These are phyloP conservation scores for Mellivora capensis DNA, from an alignment of 2,113 vertebrate genomes.

Conservation along the genomic window DNA sequence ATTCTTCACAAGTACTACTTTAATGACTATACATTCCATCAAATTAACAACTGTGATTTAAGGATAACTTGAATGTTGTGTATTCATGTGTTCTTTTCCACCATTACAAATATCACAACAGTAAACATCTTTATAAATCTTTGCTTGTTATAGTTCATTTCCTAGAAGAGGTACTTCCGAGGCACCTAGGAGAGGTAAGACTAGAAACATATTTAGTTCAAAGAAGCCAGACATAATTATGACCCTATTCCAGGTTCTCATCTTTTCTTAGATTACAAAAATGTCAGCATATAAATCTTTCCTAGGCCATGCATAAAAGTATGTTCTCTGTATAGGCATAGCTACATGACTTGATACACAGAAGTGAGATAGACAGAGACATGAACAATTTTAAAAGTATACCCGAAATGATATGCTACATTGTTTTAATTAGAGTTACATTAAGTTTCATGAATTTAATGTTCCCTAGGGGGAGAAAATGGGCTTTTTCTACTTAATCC, in stretches of 20 bases:
- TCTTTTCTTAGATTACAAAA: constrained; percentile 50
- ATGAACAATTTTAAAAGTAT: neutral
- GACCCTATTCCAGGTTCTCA: neutral
- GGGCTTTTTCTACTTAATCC: constrained; percentile 14
- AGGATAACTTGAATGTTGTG: neutral
- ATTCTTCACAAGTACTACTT: neutral
- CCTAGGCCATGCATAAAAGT: neutral
- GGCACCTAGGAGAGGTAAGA: neutral
- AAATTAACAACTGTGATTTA: neutral
- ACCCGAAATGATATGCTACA: neutral
- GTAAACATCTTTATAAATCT: neutral
- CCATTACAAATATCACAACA: neutral
- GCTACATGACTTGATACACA: neutral
- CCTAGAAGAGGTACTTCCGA: neutral
- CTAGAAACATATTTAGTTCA: neutral
- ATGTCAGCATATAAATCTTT: neutral
- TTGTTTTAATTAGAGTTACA: neutral
- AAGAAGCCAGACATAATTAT: neutral
- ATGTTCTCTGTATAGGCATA: neutral
- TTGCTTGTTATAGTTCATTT: neutral
- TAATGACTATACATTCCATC: neutral
- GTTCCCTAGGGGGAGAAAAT: neutral
- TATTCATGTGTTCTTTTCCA: neutral
- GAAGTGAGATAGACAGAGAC: neutral
- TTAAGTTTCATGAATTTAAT: constrained; percentile 54